Evolutionary conservation across 2,797 vertebrate genomes (phyloP).

Genomic region (Molossus molossus): DNA sequence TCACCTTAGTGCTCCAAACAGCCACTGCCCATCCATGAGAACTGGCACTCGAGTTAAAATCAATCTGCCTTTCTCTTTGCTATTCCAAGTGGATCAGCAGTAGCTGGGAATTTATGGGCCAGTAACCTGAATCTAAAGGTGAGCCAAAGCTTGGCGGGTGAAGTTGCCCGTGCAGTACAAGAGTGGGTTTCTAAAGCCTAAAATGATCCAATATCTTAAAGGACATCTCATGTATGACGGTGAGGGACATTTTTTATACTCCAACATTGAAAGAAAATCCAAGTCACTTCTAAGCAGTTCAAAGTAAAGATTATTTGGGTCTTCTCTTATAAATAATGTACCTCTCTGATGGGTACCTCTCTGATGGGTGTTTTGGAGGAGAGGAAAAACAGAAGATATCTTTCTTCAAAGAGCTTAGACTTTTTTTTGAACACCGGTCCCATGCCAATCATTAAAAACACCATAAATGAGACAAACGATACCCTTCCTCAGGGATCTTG

Average conservation of each 20-base stretch:
- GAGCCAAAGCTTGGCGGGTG: not conserved
- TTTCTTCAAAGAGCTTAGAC: not conserved
- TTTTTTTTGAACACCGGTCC: not conserved
- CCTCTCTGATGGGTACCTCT: too few species aligned
- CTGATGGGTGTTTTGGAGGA: too few species aligned
- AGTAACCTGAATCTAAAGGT: not conserved
- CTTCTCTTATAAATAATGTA: not conserved
- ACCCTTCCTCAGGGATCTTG: not conserved
- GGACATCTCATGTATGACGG: not conserved
- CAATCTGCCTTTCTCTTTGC: slow-evolving; percentile 43
- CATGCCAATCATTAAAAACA: not conserved
- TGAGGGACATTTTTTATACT: not conserved
- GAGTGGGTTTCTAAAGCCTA: not conserved
- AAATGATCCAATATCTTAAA: not conserved
- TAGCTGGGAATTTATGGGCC: not conserved
- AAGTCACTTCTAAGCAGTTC: not conserved
- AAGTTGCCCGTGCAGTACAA: not conserved
- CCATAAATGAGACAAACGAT: not conserved
- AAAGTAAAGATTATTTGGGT: not conserved
- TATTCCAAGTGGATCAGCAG: slow-evolving; percentile 40
- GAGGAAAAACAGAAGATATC: not conserved
- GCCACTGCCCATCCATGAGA: not conserved
- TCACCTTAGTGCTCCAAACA: not conserved
- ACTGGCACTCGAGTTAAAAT: slow-evolving; percentile 5
- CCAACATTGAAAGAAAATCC: slow-evolving; percentile 16